These are phyloP conservation scores for Parapsyche elsis DNA, from an alignment of 1,140 invertebrate genomes.

Conservation along the genomic window DNA sequence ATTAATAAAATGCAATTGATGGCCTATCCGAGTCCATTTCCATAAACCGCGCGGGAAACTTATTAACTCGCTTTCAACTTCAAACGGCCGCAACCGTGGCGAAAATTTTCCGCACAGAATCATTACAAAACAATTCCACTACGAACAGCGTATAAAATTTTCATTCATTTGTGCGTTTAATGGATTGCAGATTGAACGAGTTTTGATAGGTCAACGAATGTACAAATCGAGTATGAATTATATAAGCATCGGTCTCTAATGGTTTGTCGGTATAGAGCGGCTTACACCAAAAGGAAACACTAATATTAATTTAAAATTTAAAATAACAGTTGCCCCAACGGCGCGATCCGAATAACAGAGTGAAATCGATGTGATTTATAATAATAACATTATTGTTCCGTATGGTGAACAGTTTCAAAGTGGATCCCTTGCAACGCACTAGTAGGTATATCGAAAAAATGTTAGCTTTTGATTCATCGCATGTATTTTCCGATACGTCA, in stretches of 20 bases:
- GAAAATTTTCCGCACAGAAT: background rate
- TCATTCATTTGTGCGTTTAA: slow-evolving; percentile 1
- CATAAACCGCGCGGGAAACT: slow-evolving; percentile 31
- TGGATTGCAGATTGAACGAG: background rate
- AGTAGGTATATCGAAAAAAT: too few species aligned
- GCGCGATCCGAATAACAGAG: slow-evolving; percentile 7
- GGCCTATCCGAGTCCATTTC: slow-evolving; percentile 30
- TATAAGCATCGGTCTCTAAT: background rate
- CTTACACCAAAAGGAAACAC: slow-evolving; percentile 33
- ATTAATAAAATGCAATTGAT: slow-evolving; percentile 39
- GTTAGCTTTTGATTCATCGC: background rate
- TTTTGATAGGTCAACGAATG: slow-evolving; percentile 11
- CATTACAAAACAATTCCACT: background rate
- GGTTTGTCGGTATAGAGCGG: slow-evolving; percentile 1
- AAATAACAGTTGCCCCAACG: slow-evolving; percentile 32
- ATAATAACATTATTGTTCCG: slow-evolving; percentile 14
- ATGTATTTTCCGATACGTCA: too few species aligned
- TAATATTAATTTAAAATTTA: slow-evolving; percentile 42
- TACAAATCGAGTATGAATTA: slow-evolving; percentile 2
- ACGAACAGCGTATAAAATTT: background rate
- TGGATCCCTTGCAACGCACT: background rate
- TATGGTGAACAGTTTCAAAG: background rate
- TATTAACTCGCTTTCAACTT: slow-evolving; percentile 7
- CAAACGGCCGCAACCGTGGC: background rate
- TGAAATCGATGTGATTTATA: slow-evolving; percentile 23